Percentiles rank a stretch among this genome's conserved stretches.
Conservation (phyloP, 2,888 invertebrate genomes). For the Oxycera nigricornis region DNA sequence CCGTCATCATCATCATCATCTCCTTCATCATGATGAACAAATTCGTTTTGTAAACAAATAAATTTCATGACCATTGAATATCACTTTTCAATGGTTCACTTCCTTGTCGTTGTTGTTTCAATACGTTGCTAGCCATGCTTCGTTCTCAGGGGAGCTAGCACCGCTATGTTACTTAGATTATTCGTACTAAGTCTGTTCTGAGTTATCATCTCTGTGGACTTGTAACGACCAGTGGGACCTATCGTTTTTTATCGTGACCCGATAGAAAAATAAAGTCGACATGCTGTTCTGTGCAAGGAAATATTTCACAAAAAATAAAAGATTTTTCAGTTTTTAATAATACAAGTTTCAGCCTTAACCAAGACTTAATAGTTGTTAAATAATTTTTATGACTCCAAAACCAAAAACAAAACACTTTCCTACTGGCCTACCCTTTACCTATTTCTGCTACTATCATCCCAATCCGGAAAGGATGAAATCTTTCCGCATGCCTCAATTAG, state of each 20-base stretch:
- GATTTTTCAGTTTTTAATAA: no score
- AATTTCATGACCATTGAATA: constrained; percentile 40
- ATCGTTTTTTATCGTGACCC: no score
- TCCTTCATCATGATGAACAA: constrained; percentile 26
- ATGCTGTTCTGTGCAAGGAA: no score
- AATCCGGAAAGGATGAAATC: constrained; percentile 40
- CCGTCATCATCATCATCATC: constrained; percentile 30
- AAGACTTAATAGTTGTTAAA: no score
- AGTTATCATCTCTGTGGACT: no score
- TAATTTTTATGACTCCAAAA: neutral
- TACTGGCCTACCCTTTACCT: neutral
- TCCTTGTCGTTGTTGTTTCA: constrained; percentile 23
- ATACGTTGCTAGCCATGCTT: neutral
- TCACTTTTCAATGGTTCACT: constrained; percentile 39
- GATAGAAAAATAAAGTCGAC: no score
- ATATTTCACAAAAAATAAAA: no score
- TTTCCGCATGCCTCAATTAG: constrained; percentile 47
- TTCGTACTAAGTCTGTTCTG: no score
- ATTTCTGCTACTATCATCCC: neutral
- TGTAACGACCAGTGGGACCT: no score
- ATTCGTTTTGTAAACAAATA: constrained; percentile 37
- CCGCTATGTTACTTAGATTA: no score
- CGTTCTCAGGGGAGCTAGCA: neutral
- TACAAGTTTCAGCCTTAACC: no score
- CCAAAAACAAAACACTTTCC: neutral